phyloP scores from a whole-genome alignment of 2,113 vertebrate species.

The Pantherophis guttatus region DNA sequence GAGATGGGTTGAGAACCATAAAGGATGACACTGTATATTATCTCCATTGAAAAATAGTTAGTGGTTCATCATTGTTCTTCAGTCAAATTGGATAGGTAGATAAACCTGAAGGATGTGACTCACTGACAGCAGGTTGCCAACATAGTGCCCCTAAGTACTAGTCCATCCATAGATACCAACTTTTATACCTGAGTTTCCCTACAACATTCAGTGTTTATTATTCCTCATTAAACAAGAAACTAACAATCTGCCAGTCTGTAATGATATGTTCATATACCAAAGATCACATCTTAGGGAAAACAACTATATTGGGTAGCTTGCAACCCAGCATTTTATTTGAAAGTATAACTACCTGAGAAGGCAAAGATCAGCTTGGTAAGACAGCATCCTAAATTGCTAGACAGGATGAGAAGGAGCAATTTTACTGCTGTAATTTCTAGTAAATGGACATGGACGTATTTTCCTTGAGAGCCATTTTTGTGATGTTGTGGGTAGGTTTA shows the following conservation, averaged over 20 bases:
- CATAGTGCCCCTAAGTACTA: background rate
- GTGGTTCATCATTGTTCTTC: background rate
- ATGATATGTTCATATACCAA: background rate
- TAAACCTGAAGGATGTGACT: background rate
- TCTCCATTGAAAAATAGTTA: background rate
- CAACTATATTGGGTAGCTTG: background rate
- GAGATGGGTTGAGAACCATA: background rate
- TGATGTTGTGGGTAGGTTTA: background rate
- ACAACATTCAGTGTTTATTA: background rate
- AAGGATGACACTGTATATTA: background rate
- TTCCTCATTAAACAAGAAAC: background rate
- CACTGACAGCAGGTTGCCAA: background rate
- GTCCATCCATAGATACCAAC: background rate
- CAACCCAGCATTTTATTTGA: background rate
- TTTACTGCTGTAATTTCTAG: background rate
- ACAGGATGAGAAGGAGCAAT: background rate
- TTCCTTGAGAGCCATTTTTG: background rate
- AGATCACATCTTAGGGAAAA: background rate
- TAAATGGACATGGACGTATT: background rate
- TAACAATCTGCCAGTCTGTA: background rate
- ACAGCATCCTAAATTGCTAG: background rate
- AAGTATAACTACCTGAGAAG: background rate
- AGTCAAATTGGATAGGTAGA: background rate
- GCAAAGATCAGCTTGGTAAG: background rate
- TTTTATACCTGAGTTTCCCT: background rate